Evolutionary conservation across 2,797 vertebrate species (phyloP).

Genomic region (Cynodonichthys magdalenae): DNA sequence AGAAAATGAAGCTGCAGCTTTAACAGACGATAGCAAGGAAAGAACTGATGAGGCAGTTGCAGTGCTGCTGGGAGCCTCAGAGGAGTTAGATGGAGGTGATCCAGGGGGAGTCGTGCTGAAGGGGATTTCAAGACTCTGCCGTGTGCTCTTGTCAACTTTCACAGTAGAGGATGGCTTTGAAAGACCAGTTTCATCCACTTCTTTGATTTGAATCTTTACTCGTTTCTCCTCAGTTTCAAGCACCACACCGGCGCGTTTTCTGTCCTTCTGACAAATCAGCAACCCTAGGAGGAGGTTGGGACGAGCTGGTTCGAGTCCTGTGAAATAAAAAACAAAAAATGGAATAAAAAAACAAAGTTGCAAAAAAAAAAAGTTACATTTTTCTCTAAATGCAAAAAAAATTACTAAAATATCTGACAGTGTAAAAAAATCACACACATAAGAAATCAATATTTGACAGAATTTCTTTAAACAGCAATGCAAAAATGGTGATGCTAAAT

Average conservation of each 20-base stretch:
- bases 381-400: neutral
- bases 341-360: neutral
- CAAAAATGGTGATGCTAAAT: neutral
- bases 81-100: conserved; percentile 84
- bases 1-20: conserved; percentile 65
- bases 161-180: conserved; percentile 60
- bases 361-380: neutral
- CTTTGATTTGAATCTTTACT: conserved; percentile 81
- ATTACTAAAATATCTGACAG: conserved; percentile 37
- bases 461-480: neutral
- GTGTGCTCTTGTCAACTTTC: conserved; percentile 74
- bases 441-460: neutral
- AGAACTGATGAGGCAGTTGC: conserved; percentile 77
- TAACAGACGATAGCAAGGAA: conserved; percentile 84
- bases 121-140: conserved; percentile 77
- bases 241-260: conserved; percentile 80
- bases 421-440: conserved; percentile 2
- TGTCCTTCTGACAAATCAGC: conserved; percentile 95
- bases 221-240: conserved; percentile 90
- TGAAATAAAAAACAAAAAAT: conserved; percentile 35
- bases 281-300: conserved; percentile 96
- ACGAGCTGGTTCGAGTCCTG: conserved; percentile 95
- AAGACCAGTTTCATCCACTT: conserved; percentile 76
- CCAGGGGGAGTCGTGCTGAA: conserved; percentile 88
- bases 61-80: conserved; percentile 76